Evolutionary conservation across 2,888 invertebrate genomes (phyloP).

Genomic region (Argynnis bischoffii): DNA sequence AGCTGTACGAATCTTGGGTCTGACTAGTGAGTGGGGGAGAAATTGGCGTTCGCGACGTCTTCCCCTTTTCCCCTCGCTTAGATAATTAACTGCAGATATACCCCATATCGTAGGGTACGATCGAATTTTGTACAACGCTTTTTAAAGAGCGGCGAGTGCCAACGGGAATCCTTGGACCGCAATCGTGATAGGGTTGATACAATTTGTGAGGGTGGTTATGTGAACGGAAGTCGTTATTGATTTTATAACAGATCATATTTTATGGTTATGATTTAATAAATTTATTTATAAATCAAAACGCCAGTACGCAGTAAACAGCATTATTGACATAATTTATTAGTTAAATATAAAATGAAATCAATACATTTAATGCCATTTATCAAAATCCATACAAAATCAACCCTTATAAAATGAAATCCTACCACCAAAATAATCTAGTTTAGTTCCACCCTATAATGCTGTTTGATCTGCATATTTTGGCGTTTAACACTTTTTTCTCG

Average conservation of each 20-base stretch:
- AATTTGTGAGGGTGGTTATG: slow-evolving; percentile 74
- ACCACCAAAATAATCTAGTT: slow-evolving; percentile 53
- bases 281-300: too few species aligned
- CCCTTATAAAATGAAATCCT: slow-evolving; percentile 59
- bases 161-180: slow-evolving; percentile 56
- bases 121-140: slow-evolving; percentile 75
- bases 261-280: not conserved
- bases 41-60: slow-evolving; percentile 67
- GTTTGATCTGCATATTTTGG: slow-evolving; percentile 35
- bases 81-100: slow-evolving; percentile 81
- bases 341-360: too few species aligned
- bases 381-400: slow-evolving; percentile 1
- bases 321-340: too few species aligned
- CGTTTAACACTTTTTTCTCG: slow-evolving; percentile 29
- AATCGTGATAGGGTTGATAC: slow-evolving; percentile 67
- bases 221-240: slow-evolving; percentile 78
- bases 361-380: too few species aligned
- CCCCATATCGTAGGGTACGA: slow-evolving; percentile 62
- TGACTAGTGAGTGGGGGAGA: slow-evolving; percentile 56
- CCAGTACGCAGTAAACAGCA: too few species aligned
- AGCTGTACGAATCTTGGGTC: slow-evolving; percentile 60
- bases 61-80: slow-evolving; percentile 65
- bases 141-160: slow-evolving; percentile 67
- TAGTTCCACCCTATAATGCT: slow-evolving; percentile 50
- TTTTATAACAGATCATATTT: slow-evolving; percentile 54